Evolutionary conservation across 2,888 invertebrate species (phyloP), one percentile per base, ranked within the genome.

Genomic region (Schizaphis graminum): DNA sequence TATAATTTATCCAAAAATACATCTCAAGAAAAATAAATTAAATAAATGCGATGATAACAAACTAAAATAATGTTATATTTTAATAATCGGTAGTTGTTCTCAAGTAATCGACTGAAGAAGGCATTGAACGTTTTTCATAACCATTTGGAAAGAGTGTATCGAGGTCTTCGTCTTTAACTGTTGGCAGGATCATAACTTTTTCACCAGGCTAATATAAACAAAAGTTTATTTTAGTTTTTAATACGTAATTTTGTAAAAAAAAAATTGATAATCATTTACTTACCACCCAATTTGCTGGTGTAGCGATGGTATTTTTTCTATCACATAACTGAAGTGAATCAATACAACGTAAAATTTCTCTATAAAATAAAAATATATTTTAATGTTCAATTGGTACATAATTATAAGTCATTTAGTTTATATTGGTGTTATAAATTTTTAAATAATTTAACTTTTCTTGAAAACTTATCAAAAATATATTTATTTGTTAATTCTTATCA

Each of bases 231-330:
- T 47, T 10, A 44, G 16, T 35, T 26, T 35, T 3, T 10, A 35
- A 41, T 4, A 28, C 8, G 26, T 1, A 26, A 47, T 86, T 56
- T n/a, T 3, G 26, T 47, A 47, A n/a, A 5, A 77, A 67, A 67
- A 77, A 35, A 77, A 77, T 8, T 77, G 1, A 21, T 8, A 3
- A 35, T 77, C 8, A 77, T 77, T 77, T 77, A 96, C 96, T 96
- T 96, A 98, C 98, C 96, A 97, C 97, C 98, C 98, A 98, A 96
- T 98, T 97, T 49, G 97, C 98, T 44, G 98, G 98, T 10, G 98
- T 98, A 21, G 98, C 98, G 94, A 98, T 97, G 94, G 97, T 96
- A 95, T 97, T 97, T 94, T 97, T 96, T 94, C 96, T 96, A 1
- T 97, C 44, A 1, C 97, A 97, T 95, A 98, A 96, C 96, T 98